Evolutionary conservation across 2,797 vertebrate genomes (phyloP).

Genomic region (Rhodeus uyekii): DNA sequence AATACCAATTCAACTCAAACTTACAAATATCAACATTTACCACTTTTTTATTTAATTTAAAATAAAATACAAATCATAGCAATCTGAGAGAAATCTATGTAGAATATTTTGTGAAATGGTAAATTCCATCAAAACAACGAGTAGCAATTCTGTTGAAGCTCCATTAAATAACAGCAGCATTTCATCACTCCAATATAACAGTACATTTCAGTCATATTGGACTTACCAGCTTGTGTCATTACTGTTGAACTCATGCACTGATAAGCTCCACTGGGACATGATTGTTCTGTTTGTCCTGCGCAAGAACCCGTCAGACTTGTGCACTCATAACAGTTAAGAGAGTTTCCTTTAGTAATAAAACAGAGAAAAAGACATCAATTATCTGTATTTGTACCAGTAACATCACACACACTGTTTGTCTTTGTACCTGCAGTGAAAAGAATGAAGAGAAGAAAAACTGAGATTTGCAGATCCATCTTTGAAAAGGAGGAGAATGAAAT

Average conservation of each 20-base stretch:
- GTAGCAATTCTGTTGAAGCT: not conserved
- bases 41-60: not conserved
- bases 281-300: rapidly evolving
- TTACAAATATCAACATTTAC: too few species aligned
- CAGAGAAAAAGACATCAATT: not conserved
- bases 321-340: not conserved
- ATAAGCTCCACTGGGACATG: too few species aligned
- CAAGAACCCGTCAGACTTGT: not conserved
- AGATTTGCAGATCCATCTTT: conserved; percentile 16
- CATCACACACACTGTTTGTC: not conserved
- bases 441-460: not conserved
- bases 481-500: not conserved
- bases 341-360: not conserved
- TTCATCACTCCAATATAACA: too few species aligned
- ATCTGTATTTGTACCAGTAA: not conserved
- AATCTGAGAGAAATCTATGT: too few species aligned
- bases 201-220: too few species aligned
- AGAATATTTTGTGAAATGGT: too few species aligned
- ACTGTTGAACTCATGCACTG: rapidly evolving
- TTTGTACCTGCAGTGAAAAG: conserved; percentile 6
- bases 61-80: not conserved
- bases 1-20: not conserved
- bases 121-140: not conserved
- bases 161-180: not conserved
- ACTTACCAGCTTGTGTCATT: too few species aligned